Conservation (phyloP, 2,113 vertebrate species). For the Synchiropus splendidus region DNA sequence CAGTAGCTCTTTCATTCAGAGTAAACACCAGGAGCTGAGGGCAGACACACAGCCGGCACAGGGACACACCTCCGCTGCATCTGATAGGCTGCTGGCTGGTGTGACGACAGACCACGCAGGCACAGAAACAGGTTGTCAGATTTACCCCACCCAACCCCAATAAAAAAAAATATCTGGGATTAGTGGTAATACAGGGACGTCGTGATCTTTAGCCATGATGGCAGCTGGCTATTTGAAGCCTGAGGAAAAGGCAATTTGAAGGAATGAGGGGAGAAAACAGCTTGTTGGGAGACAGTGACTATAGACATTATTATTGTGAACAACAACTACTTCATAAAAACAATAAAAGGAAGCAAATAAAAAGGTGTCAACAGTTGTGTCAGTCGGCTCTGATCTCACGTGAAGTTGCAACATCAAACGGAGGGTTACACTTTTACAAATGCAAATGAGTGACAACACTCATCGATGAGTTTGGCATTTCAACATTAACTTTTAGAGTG, state of each 20-base stretch:
- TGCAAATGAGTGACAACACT: too few species aligned
- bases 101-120: constrained; percentile 56
- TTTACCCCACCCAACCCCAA: constrained; percentile 29
- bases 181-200: constrained; percentile 48
- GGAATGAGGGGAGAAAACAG: constrained; percentile 19
- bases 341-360: constrained; percentile 23
- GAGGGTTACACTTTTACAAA: too few species aligned
- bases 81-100: constrained; percentile 65
- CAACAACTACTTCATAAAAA: too few species aligned
- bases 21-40: constrained; percentile 55
- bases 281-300: constrained; percentile 19
- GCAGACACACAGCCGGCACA: constrained; percentile 44
- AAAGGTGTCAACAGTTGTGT: too few species aligned
- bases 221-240: constrained; percentile 15
- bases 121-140: constrained; percentile 54
- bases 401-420: too few species aligned
- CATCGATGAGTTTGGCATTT: too few species aligned
- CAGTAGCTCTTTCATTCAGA: constrained; percentile 62
- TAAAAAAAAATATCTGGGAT: constrained; percentile 21
- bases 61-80: constrained; percentile 68
- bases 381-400: too few species aligned
- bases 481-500: too few species aligned
- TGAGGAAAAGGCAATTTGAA: constrained; percentile 22
- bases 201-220: constrained; percentile 43
- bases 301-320: constrained; percentile 2